phyloP scores from a whole-genome alignment of 2,113 vertebrate species.

The Plectropomus leopardus region DNA sequence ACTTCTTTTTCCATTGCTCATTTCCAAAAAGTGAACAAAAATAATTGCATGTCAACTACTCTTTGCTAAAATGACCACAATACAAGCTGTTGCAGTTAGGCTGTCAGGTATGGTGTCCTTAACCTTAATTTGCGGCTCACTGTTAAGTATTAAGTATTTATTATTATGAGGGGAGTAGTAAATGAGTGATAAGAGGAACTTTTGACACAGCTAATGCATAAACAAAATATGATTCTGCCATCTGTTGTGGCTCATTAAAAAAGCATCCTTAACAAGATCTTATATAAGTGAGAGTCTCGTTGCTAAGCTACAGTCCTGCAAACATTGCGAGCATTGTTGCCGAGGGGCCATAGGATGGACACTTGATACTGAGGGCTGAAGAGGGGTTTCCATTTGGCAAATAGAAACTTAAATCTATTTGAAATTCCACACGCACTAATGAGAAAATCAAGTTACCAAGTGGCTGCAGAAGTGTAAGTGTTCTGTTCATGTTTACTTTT shows the following conservation, averaged over 20 bases:
- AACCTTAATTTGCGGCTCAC: background rate
- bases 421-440: conserved; percentile 19
- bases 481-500: background rate
- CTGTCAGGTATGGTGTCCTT: background rate
- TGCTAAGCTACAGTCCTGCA: conserved; percentile 53
- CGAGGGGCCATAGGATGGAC: conserved; percentile 11
- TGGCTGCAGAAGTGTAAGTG: background rate
- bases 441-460: conserved; percentile 28
- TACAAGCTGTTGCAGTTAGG: background rate
- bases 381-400: conserved; percentile 16
- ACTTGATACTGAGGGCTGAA: conserved; percentile 17
- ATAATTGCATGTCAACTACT: background rate
- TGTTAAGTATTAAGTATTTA: background rate
- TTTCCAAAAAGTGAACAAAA: background rate
- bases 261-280: conserved; percentile 33
- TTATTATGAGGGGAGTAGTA: background rate
- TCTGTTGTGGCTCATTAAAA: conserved; percentile 27
- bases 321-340: conserved; percentile 16
- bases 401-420: conserved; percentile 15
- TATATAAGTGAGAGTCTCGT: conserved; percentile 46
- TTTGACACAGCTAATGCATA: conserved; percentile 1
- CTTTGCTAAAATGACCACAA: background rate
- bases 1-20: no score
- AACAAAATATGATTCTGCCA: conserved; percentile 37
- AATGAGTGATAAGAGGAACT: conserved; percentile 3